Percentiles rank a stretch among this genome's conserved stretches.
phyloP scores from a whole-genome alignment of 1,140 invertebrate species.

The Plodia interpunctella region DNA sequence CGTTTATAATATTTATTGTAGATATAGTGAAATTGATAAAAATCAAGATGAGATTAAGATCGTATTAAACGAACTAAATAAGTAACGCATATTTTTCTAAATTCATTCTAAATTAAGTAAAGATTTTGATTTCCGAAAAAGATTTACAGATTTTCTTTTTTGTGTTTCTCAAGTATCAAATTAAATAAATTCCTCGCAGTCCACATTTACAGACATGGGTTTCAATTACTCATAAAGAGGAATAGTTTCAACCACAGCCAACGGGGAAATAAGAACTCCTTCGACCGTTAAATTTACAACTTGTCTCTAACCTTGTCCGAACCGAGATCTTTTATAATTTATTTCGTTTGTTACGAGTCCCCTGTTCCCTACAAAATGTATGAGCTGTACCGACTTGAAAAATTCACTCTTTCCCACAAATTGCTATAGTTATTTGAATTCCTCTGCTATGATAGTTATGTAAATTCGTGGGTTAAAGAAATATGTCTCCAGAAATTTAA shows the following conservation, averaged over 20 bases:
- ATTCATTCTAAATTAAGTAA: too few species aligned
- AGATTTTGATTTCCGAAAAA: too few species aligned
- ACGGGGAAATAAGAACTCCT: conserved; percentile 66
- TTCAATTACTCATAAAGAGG: conserved; percentile 53
- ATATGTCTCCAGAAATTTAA: neutral
- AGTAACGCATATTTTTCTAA: too few species aligned
- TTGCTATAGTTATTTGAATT: conserved; percentile 6
- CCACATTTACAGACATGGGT: neutral
- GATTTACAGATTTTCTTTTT: too few species aligned
- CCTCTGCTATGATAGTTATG: neutral
- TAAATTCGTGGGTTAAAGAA: too few species aligned
- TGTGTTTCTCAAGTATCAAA: too few species aligned
- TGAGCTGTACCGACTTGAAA: conserved; percentile 6
- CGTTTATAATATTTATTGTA: too few species aligned
- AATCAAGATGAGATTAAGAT: too few species aligned
- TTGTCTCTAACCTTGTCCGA: conserved; percentile 65
- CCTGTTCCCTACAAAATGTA: conserved; percentile 35
- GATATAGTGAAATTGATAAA: too few species aligned
- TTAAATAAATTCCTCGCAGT: neutral
- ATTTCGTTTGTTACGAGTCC: conserved; percentile 69
- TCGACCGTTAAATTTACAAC: conserved; percentile 74
- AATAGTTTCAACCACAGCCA: conserved; percentile 63
- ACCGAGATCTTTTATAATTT: conserved; percentile 71
- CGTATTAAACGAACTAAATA: too few species aligned
- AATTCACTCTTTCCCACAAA: conserved; percentile 10